Conservation (phyloP, 2,797 vertebrate genomes). For the Sebastes melanostomus region DNA sequence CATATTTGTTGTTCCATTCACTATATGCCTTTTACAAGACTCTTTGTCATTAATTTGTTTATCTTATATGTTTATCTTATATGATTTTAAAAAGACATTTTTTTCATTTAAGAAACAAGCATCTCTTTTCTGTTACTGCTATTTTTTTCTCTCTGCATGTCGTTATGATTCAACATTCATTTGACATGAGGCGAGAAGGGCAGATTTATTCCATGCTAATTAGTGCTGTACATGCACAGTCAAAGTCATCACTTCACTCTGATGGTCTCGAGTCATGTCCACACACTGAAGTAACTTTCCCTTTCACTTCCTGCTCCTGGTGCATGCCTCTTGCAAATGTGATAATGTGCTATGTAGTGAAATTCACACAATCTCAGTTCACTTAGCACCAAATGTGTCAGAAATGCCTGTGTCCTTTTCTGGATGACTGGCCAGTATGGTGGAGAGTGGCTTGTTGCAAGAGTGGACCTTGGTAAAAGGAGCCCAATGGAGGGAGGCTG, state of each 20-base stretch:
- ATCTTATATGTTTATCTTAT: not conserved
- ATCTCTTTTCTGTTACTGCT: not conserved
- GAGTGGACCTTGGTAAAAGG: conserved; percentile 70
- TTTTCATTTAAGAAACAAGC: not conserved
- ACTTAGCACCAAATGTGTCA: conserved; percentile 82
- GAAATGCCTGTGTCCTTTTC: conserved; percentile 80
- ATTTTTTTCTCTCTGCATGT: not conserved
- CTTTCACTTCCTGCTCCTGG: conserved; percentile 51
- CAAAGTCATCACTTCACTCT: conserved; percentile 60
- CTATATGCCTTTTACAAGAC: not conserved
- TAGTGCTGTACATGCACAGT: conserved; percentile 63
- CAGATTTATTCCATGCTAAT: conserved; percentile 75
- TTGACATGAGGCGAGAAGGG: conserved; percentile 44
- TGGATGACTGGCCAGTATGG: conserved; percentile 75
- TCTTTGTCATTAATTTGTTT: not conserved
- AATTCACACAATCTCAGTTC: conserved; percentile 80
- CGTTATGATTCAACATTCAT: conserved; percentile 15
- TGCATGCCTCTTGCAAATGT: conserved; percentile 71
- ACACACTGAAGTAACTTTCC: conserved; percentile 57
- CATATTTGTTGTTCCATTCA: not conserved
- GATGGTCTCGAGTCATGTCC: conserved; percentile 58
- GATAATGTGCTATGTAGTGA: conserved; percentile 83
- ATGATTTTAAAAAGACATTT: not conserved
- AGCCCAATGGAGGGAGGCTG: conserved; percentile 62
- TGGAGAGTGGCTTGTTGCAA: conserved; percentile 68